Conservation (phyloP, 2,797 vertebrate genomes). For the Chelonia mydas region DNA sequence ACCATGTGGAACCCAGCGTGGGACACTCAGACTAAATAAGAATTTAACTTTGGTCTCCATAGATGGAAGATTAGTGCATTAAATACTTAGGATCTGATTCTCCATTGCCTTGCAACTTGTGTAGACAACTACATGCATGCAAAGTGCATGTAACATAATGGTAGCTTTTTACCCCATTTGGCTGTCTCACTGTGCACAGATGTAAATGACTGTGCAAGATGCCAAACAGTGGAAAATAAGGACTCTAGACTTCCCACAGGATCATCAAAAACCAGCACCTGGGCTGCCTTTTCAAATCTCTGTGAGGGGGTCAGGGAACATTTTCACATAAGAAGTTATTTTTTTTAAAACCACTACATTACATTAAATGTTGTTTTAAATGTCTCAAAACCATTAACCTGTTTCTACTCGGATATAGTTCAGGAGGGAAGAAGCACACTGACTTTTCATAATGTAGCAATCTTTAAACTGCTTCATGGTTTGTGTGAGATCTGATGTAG, state of each 20-base stretch:
- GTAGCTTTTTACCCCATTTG: not conserved
- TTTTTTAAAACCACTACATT: not conserved
- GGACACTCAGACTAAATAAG: not conserved
- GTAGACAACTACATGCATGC: not conserved
- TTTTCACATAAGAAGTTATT: not conserved
- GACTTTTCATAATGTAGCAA: not conserved
- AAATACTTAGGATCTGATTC: not conserved
- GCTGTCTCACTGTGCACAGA: not conserved
- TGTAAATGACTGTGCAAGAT: not conserved
- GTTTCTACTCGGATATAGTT: not conserved
- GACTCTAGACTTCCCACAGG: not conserved
- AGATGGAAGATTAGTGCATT: not conserved
- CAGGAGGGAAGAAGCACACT: not conserved
- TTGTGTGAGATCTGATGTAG: accelerated
- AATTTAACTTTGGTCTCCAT: not conserved
- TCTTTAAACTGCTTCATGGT: not conserved
- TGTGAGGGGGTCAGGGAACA: not conserved
- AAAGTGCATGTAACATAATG: not conserved
- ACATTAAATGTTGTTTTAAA: not conserved
- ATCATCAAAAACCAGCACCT: not conserved
- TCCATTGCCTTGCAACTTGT: not conserved
- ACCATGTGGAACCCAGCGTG: not conserved
- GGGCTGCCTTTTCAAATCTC: not conserved
- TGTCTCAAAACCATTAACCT: not conserved
- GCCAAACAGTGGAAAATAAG: not conserved